These are phyloP conservation scores for Catharus ustulatus DNA, from an alignment of 2,797 vertebrate species.

Conservation along the genomic window DNA sequence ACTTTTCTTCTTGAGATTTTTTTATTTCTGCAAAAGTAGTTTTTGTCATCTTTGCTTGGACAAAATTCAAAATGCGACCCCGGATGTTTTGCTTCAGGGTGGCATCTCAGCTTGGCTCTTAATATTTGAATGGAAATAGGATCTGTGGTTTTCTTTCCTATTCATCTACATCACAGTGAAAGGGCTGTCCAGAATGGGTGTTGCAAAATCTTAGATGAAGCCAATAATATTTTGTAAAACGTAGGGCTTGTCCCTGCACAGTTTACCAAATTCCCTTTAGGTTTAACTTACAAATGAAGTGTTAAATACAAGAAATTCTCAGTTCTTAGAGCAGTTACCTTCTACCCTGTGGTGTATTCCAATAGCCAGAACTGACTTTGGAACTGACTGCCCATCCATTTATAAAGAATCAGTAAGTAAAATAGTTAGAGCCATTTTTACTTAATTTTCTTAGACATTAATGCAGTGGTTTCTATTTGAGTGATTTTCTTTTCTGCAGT, in stretches of 20 bases:
- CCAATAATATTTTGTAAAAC: not conserved
- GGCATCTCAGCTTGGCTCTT: not conserved
- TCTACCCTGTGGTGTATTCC: not conserved
- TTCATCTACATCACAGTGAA: not conserved
- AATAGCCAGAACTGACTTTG: not conserved
- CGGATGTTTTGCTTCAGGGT: not conserved
- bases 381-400: not conserved
- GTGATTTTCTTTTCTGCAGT: not conserved
- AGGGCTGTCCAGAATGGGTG: not conserved
- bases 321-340: not conserved
- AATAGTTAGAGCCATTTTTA: not conserved
- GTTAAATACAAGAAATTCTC: not conserved
- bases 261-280: not conserved
- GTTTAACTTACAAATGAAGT: not conserved
- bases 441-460: not conserved
- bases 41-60: not conserved
- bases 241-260: not conserved
- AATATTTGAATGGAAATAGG: not conserved
- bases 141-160: not conserved
- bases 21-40: slow-evolving; percentile 37
- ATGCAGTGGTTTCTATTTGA: not conserved
- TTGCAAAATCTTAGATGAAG: not conserved
- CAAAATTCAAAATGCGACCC: not conserved
- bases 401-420: not conserved
- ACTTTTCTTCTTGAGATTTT: not conserved